Base-by-base conservation (phyloP, 2,797 vertebrate genomes). In the Scleropages formosus region DNA sequence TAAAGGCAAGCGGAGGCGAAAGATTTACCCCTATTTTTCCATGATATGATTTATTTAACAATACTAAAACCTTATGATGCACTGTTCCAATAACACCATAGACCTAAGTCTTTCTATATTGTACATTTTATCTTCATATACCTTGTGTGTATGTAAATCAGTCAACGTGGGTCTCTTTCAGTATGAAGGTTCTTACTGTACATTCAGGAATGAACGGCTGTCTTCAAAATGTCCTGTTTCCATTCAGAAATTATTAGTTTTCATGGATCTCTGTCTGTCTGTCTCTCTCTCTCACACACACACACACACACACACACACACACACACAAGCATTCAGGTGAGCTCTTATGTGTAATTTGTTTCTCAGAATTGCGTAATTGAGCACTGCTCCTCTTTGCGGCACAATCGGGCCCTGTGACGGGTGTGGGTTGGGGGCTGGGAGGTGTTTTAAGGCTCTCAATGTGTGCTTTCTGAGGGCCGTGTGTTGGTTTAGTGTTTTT, bases 401-500 rank as follows among this genome's bases (percentile, higher is more conserved):
- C 47, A 89, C 87, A 90, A 88, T 89, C 26, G 75, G 81, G 81
- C 81, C 82, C 87, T 88, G 80, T 89, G 53, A 63, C 65, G 69
- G 63, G 49, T 76, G 74, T 27, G 44, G 24, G 63, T 79, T 9
- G 63, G 62, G 18, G 31, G 31, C 58, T 70, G 53, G 61, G 56
- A 77, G 75, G 77, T 82, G 81, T 85, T 78, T 88, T 83, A 86
- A 82, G 85, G 71, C 12, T 84, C 89, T 76, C 86, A 89, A 84
- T 92, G 88, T 90, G 90, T 86, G 73, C 60, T 72, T 77, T 79
- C 86, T 92, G 77, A 91, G 89, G 83, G 75, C 74, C 78, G 79
- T 88, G 87, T 91, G 89, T 91, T 87, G 82, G 85, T 85, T 84
- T 79, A 77, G 81, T 86, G 76, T 84, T 87, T 86, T 85, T 75